phyloP scores from a whole-genome alignment of 2,113 vertebrate species.

The Apodemus sylvaticus region DNA sequence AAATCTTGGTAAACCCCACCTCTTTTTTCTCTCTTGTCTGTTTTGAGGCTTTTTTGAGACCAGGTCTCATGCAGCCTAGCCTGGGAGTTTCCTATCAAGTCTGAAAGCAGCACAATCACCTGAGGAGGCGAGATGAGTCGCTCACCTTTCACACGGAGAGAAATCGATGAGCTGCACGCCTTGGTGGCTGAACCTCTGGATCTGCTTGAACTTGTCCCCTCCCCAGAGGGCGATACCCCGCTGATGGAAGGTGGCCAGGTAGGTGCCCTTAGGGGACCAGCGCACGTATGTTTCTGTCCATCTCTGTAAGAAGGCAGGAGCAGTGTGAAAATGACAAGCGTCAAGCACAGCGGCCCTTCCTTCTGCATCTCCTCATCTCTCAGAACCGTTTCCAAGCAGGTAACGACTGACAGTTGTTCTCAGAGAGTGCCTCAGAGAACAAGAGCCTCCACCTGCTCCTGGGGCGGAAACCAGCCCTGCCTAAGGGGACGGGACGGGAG shows the following conservation, averaged over 20 bases:
- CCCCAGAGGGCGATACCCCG: conserved; percentile 98
- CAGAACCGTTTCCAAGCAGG: not conserved
- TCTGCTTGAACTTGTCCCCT: conserved; percentile 99
- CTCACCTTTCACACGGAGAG: conserved; percentile 97
- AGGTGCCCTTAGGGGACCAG: conserved; percentile 98
- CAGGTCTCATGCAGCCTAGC: not conserved
- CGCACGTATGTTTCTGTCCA: conserved; percentile 99
- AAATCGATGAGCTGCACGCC: conserved; percentile 99
- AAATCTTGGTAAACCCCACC: too few relatives aligned
- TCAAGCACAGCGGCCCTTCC: rapidly evolving
- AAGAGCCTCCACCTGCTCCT: not conserved
- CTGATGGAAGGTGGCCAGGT: conserved; percentile 97
- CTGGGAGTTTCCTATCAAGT: rapidly evolving
- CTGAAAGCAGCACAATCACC: too few relatives aligned
- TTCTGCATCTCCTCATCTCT: not conserved
- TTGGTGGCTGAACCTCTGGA: conserved; percentile 97
- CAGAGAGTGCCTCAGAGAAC: not conserved
- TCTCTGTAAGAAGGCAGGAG: conserved; percentile 84
- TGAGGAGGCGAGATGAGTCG: not conserved
- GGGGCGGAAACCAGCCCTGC: not conserved
- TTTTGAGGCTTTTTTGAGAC: not conserved
- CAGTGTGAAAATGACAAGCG: rapidly evolving
- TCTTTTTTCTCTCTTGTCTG: not conserved
- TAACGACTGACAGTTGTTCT: not conserved
- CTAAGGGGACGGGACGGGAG: not conserved